A percentile compares a stretch with the other conserved stretches of the same genome.
phyloP scores from a whole-genome alignment of 2,888 invertebrate species.

The Hyppa rectilinea region DNA sequence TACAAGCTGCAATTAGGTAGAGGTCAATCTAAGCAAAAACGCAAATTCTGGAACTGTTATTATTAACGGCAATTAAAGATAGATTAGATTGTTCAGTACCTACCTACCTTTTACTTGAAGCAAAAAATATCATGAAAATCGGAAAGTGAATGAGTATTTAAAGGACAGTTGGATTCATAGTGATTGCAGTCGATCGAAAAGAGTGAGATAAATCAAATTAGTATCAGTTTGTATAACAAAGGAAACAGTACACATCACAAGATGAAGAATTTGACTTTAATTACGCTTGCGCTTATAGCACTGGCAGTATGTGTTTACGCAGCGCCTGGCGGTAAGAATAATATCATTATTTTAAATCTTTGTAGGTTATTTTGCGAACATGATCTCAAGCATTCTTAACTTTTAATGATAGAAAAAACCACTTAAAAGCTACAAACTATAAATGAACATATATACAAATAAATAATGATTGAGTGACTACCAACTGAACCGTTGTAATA shows the following conservation, averaged over 20 bases:
- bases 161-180: slow-evolving; percentile 30
- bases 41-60: slow-evolving; percentile 23
- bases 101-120: slow-evolving; percentile 53
- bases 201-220: not conserved
- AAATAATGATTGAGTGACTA: slow-evolving; percentile 10
- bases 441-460: not conserved
- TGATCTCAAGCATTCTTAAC: not conserved
- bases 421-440: not conserved
- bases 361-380: not conserved
- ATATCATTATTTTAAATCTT: not conserved
- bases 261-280: slow-evolving; percentile 66
- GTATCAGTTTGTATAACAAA: not conserved
- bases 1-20: not conserved
- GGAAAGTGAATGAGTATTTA: slow-evolving; percentile 66
- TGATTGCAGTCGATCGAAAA: slow-evolving; percentile 34
- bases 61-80: slow-evolving; percentile 49
- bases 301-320: slow-evolving; percentile 58
- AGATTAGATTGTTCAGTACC: slow-evolving; percentile 57
- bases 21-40: slow-evolving; percentile 25
- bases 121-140: slow-evolving; percentile 45
- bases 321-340: slow-evolving; percentile 66
- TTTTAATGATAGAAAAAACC: not conserved
- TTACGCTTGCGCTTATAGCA: slow-evolving; percentile 57
- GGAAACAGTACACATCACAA: slow-evolving; percentile 22
- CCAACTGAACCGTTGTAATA: slow-evolving; percentile 9